Conservation (phyloP, 1,140 invertebrate species). For the Drosophila grimshawi region DNA sequence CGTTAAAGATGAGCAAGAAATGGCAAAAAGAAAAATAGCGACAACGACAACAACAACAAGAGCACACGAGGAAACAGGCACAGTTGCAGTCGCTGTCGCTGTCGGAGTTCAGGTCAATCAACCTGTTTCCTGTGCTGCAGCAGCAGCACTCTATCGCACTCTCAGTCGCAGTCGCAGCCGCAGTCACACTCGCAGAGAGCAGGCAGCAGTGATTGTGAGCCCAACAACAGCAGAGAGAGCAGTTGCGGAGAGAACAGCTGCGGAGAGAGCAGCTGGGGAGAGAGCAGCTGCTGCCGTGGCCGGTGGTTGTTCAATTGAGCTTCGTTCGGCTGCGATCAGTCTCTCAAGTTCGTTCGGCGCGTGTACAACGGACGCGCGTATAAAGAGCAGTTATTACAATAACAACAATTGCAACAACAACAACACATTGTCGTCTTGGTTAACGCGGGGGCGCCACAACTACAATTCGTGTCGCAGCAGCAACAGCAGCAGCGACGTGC, state of each 20-base stretch:
- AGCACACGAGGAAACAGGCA: constrained; percentile 55
- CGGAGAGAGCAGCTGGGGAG: constrained; percentile 10
- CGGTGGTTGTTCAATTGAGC: constrained; percentile 24
- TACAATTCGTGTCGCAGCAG: constrained; percentile 14
- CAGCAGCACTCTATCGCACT: constrained; percentile 17
- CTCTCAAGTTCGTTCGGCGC: constrained; percentile 68
- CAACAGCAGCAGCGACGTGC: constrained; percentile 34
- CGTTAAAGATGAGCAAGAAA: constrained; percentile 61
- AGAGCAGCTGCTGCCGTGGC: constrained; percentile 18
- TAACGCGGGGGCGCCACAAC: constrained; percentile 40
- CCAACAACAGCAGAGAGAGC: constrained; percentile 31
- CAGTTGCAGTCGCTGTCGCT: constrained; percentile 27
- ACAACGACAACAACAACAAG: constrained; percentile 7
- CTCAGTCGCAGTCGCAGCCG: constrained; percentile 29
- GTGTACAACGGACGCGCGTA: constrained; percentile 41
- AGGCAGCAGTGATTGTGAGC: background rate
- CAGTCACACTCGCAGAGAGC: constrained; percentile 18
- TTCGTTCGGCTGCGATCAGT: constrained; percentile 66
- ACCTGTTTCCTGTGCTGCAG: constrained; percentile 75
- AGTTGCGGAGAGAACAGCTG: constrained; percentile 8
- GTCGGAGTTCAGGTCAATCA: constrained; percentile 77
- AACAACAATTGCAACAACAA: constrained; percentile 7
- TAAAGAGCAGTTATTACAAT: constrained; percentile 10
- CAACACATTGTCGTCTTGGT: constrained; percentile 30
- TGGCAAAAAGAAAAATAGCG: constrained; percentile 38